Conservation (phyloP, 2,113 vertebrate species). For the Martes martes region DNA sequence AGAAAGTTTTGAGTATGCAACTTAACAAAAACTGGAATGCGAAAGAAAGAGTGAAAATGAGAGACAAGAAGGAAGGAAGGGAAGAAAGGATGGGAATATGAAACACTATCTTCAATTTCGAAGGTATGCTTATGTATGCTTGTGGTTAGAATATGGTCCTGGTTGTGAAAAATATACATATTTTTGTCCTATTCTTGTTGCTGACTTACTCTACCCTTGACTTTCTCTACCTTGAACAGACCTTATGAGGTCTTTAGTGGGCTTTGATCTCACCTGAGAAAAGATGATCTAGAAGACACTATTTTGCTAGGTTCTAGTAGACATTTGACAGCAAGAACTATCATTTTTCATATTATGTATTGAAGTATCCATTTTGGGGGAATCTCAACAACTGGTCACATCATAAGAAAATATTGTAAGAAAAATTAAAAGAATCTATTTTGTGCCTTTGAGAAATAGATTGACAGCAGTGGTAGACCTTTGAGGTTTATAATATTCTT, state of each 20-base stretch:
- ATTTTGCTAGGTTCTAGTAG: constrained; percentile 11
- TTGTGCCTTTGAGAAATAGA: constrained; percentile 57
- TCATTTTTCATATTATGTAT: constrained; percentile 51
- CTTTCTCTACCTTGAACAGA: background rate
- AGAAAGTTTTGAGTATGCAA: background rate
- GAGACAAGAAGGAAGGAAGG: too few relatives aligned
- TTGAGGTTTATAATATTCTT: constrained; percentile 60
- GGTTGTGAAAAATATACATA: background rate
- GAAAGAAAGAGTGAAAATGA: background rate
- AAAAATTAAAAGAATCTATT: constrained; percentile 59
- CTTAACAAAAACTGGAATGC: background rate
- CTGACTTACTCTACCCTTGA: background rate
- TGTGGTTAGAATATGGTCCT: background rate
- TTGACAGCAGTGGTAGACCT: constrained; percentile 33
- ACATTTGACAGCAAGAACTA: constrained; percentile 50
- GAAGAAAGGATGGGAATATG: background rate
- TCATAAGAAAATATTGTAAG: constrained; percentile 59
- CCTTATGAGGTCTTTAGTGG: constrained; percentile 26
- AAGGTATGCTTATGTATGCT: background rate
- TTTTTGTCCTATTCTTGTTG: background rate
- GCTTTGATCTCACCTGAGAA: constrained; percentile 51
- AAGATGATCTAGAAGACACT: background rate
- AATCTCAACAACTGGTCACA: constrained; percentile 63
- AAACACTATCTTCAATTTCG: background rate
- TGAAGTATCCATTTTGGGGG: constrained; percentile 38